phyloP scores from a whole-genome alignment of 2,797 vertebrate genomes.

The Artibeus lituratus region DNA sequence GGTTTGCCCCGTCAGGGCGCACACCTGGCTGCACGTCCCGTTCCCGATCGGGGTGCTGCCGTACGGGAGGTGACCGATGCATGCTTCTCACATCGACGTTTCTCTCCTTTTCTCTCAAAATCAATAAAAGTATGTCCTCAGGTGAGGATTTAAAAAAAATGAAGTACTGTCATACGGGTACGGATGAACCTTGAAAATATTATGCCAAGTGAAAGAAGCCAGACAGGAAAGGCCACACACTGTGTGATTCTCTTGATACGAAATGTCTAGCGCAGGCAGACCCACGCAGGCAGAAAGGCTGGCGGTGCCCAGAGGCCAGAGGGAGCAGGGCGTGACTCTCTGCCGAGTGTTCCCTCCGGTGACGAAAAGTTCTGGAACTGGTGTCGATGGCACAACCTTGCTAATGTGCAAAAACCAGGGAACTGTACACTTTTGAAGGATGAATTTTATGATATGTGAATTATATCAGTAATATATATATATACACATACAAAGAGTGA shows the following conservation, averaged over 20 bases:
- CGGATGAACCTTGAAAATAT: neutral
- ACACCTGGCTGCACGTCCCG: rapidly evolving
- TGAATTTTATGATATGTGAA: neutral
- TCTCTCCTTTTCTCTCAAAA: too few species aligned
- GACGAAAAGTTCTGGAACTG: neutral
- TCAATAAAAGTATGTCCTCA: too few species aligned
- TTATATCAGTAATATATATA: neutral
- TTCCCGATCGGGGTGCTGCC: too few species aligned
- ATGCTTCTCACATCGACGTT: too few species aligned
- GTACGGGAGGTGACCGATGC: too few species aligned
- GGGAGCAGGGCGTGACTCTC: too few species aligned
- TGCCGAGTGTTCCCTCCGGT: neutral
- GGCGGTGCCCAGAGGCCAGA: neutral
- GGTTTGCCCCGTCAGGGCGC: too few species aligned
- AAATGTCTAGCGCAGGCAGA: neutral
- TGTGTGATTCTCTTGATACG: rapidly evolving
- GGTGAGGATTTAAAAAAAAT: too few species aligned
- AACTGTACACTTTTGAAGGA: neutral
- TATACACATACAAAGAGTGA: neutral
- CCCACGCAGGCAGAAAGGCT: neutral
- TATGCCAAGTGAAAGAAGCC: neutral
- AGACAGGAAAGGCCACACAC: rapidly evolving
- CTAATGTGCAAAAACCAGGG: neutral
- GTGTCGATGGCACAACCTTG: neutral
- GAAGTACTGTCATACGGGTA: rapidly evolving